Base-by-base conservation (phyloP, 1,140 invertebrate species). In the Tetramorium parvispinum region DNA sequence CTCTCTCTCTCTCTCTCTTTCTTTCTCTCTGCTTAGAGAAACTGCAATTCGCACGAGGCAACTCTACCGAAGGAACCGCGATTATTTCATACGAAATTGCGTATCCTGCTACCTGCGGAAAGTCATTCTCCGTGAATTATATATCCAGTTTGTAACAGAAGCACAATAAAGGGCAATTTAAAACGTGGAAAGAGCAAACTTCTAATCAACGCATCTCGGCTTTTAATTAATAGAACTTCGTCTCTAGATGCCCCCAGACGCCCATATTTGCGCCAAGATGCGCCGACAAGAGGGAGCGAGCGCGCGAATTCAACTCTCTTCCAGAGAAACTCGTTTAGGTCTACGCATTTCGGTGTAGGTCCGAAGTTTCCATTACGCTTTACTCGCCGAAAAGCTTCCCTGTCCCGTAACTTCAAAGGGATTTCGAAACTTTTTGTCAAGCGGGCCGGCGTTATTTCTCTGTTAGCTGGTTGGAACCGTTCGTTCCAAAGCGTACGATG, bases 351-450 rank as follows among this genome's bases (percentile, higher is more conserved):
- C 53, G 68, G 53, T 83, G 53, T 73, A 83, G 24, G 43, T 75
- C 40, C 79, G 68, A 83, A 83, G 68, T 83, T 83, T 59, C 68
- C 68, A 75, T 75, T 37, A 70, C 66, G 40, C 53, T 59, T 24
- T 40, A 66, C 43, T 46, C 55, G 57, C 66, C 53, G 79, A 83
- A 83, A 83, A 73, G 53, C 79, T 73, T 40, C 6, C 40, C 32
- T 81, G 78, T 81, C 78, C 65, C 78, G 79, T 75, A 75, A 83
- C 79, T 83, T 83, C 79, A 83, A 83, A 83, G 79, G 79, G 79
- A 83, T 83, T 83, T 83, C 79, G 68, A 75, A 83, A 83, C 79
- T 83, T 83, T 83, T 83, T 83, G 79, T 83, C 79, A 70, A 83
- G 53, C 32, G 68, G 53, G 7, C 21, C 53, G n/a, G 53, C 68